phyloP scores from a whole-genome alignment of 30 jellyfish, hydroid and myxozoan genomes.

The Morbakka virulenta region DNA sequence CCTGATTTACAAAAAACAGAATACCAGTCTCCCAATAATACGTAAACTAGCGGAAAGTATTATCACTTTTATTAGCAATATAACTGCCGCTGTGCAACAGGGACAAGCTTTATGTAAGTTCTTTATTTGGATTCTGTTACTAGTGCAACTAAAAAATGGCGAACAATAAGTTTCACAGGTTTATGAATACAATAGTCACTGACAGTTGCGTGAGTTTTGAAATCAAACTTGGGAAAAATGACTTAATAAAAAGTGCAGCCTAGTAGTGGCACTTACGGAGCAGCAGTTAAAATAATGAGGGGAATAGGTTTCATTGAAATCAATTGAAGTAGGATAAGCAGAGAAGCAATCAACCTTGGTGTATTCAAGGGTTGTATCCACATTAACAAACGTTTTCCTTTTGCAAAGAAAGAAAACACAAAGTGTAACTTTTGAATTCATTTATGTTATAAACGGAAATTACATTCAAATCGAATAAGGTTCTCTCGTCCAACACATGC shows the following conservation, averaged over 20 bases:
- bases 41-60: neutral
- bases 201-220: conserved; percentile 15
- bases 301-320: neutral
- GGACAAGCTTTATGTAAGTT: neutral
- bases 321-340: neutral
- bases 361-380: neutral
- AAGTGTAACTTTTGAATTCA: too few relatives aligned
- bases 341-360: neutral
- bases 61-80: too few relatives aligned
- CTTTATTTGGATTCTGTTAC: neutral
- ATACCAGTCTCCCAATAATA: neutral
- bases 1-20: neutral
- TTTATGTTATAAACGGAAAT: too few relatives aligned
- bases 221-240: neutral
- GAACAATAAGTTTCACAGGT: conserved; percentile 10
- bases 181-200: neutral
- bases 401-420: neutral
- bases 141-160: conserved; percentile 1
- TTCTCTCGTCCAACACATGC: too few relatives aligned
- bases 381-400: neutral
- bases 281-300: neutral
- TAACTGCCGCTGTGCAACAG: neutral
- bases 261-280: conserved; percentile 46
- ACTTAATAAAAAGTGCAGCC: conserved; percentile 8
- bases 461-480: too few relatives aligned